A percentile compares a stretch with the other conserved stretches of the same genome.
phyloP scores from a whole-genome alignment of 2,797 vertebrate genomes.

The Anguilla anguilla region DNA sequence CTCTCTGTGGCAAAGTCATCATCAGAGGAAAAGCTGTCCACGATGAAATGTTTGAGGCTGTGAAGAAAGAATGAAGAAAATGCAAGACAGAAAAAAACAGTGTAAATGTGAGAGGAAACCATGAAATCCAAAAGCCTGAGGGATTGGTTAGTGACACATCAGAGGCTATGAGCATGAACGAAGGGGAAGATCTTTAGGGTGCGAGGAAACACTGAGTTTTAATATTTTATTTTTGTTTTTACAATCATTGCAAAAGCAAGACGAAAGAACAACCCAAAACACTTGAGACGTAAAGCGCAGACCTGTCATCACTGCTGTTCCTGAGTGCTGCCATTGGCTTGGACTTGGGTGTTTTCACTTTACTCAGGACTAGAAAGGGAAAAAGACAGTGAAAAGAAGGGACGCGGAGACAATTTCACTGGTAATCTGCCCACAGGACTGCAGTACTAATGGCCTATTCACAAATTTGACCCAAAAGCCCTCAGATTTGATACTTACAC shows the following conservation, averaged over 20 bases:
- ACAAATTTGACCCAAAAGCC: neutral
- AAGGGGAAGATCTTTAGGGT: neutral
- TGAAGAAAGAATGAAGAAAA: constrained; percentile 4
- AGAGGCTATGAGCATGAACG: neutral
- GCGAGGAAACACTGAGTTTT: neutral
- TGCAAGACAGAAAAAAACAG: neutral
- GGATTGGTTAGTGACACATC: neutral
- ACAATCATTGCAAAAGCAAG: neutral
- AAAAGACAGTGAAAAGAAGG: constrained; percentile 18
- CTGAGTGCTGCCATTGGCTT: constrained; percentile 48
- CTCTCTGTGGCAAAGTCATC: constrained; percentile 68
- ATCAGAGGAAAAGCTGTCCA: constrained; percentile 65
- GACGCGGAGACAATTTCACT: constrained; percentile 24
- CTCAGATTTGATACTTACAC: constrained; percentile 62
- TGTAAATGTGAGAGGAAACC: neutral
- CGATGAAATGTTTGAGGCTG: constrained; percentile 73
- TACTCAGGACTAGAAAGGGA: constrained; percentile 67
- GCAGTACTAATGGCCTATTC: neutral
- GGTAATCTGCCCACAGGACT: neutral
- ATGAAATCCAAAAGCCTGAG: neutral
- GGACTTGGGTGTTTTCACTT: constrained; percentile 66
- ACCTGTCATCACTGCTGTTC: constrained; percentile 63
- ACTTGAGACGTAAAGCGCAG: constrained; percentile 32
- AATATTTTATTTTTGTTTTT: too few relatives aligned
- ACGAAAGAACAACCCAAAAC: neutral